A percentile compares a stretch with the other conserved stretches of the same genome.
These are phyloP conservation scores for Coreius guichenoti DNA, from an alignment of 2,797 vertebrate genomes.

Conservation along the genomic window DNA sequence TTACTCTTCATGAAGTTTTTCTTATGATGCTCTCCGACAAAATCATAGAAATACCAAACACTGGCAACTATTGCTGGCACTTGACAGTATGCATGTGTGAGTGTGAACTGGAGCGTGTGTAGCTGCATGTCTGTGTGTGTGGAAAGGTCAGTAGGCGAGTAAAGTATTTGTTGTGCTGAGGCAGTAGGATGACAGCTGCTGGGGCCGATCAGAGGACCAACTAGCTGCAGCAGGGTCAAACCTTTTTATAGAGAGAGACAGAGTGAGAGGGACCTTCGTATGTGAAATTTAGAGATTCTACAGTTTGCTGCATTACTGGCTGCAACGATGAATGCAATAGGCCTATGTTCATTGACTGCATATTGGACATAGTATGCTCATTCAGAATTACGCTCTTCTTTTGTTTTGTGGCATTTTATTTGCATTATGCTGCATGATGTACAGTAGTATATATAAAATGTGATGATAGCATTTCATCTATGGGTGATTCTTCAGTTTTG, in stretches of 20 bases:
- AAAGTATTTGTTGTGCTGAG: slow-evolving; percentile 88
- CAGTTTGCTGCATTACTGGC: slow-evolving; percentile 16
- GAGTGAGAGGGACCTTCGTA: slow-evolving; percentile 55
- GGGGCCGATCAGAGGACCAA: slow-evolving; percentile 77
- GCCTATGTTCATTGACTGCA: neutral
- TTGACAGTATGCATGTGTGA: slow-evolving; percentile 41
- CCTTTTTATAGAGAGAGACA: slow-evolving; percentile 80
- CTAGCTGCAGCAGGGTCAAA: slow-evolving; percentile 76
- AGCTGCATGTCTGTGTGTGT: slow-evolving; percentile 70
- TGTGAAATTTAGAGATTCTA: slow-evolving; percentile 33
- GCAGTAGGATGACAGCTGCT: slow-evolving; percentile 84
- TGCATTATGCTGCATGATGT: neutral
- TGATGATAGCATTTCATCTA: neutral
- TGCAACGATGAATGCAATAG: slow-evolving; percentile 4
- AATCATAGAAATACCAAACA: slow-evolving; percentile 42
- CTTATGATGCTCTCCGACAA: neutral
- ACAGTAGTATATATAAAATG: neutral
- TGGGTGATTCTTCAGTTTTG: neutral
- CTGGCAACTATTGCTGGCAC: slow-evolving; percentile 35
- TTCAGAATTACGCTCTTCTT: neutral
- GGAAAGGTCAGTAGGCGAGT: slow-evolving; percentile 83
- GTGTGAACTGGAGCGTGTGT: slow-evolving; percentile 43
- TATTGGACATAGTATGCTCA: neutral
- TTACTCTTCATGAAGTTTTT: neutral
- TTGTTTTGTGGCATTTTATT: neutral